Percentiles rank a stretch among this genome's conserved stretches.
Evolutionary conservation across 2,113 vertebrate species (phyloP).

Genomic region (Polypterus senegalus): DNA sequence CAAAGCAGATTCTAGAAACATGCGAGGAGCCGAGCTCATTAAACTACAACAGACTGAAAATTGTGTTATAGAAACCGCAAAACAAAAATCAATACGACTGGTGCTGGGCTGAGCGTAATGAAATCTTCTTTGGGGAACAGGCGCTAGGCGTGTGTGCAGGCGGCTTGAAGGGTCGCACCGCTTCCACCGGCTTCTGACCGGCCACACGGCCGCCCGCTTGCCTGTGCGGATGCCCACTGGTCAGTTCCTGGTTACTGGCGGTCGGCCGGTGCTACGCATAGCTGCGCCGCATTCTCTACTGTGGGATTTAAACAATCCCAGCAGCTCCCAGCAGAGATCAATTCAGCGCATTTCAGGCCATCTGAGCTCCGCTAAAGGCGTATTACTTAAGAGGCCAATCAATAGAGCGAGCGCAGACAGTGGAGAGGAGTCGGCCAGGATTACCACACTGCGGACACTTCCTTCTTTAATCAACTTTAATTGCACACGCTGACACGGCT

Average conservation of each 20-base stretch:
- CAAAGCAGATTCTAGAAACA: neutral
- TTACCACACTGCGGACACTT: too few species aligned
- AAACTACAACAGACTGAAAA: slow-evolving; percentile 63
- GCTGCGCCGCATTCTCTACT: slow-evolving; percentile 14
- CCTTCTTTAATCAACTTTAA: too few species aligned
- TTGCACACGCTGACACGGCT: too few species aligned
- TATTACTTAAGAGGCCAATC: slow-evolving; percentile 69
- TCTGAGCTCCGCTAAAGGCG: slow-evolving; percentile 66
- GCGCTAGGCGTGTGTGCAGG: slow-evolving; percentile 1
- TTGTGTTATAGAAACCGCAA: slow-evolving; percentile 61
- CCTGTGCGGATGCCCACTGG: too few species aligned
- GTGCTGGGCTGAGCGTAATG: slow-evolving; percentile 50
- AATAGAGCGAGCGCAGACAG: slow-evolving; percentile 34
- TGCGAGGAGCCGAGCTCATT: slow-evolving; percentile 56
- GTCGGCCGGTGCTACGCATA: too few species aligned
- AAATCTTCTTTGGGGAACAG: slow-evolving; percentile 45
- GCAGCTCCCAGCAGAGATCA: slow-evolving; percentile 56
- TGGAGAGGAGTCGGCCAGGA: too few species aligned
- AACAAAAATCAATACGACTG: slow-evolving; percentile 63
- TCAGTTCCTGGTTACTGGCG: too few species aligned
- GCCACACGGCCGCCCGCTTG: too few species aligned
- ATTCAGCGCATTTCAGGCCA: slow-evolving; percentile 63
- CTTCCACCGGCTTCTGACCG: too few species aligned
- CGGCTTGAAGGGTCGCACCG: too few species aligned
- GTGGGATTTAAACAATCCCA: slow-evolving; percentile 45